Evolutionary conservation across 2,797 vertebrate species (phyloP).

Genomic region (Aplochiton taeniatus): DNA sequence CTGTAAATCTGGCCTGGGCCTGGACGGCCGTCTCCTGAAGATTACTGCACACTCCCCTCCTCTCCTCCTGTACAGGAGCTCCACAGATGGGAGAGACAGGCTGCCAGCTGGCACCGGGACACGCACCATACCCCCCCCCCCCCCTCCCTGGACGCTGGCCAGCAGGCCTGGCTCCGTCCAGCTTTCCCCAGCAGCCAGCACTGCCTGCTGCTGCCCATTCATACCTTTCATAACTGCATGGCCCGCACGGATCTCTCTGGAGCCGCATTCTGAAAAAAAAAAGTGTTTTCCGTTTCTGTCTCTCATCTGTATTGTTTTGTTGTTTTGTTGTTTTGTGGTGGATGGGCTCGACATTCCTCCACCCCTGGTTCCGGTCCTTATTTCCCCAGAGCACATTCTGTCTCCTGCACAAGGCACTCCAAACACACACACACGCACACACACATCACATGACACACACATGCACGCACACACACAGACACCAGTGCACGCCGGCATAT

Average conservation of each 20-base stretch:
- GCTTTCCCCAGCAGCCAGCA: constrained; percentile 39
- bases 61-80: constrained; percentile 32
- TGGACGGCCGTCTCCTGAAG: constrained; percentile 69
- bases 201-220: constrained; percentile 51
- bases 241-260: constrained; percentile 28
- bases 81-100: constrained; percentile 79
- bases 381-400: too few relatives aligned
- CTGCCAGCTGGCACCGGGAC: constrained; percentile 81
- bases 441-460: too few relatives aligned
- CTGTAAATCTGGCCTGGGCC: constrained; percentile 75
- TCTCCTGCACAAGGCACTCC: too few relatives aligned
- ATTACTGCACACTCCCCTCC: constrained; percentile 70
- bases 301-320: background rate
- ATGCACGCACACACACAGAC: too few relatives aligned
- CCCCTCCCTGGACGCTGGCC: constrained; percentile 69
- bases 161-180: constrained; percentile 55
- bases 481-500: background rate
- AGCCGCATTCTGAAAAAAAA: background rate
- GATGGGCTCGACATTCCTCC: too few relatives aligned
- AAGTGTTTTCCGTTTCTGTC: constrained; percentile 1
- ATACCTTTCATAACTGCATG: constrained; percentile 38
- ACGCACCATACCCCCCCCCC: constrained; percentile 60
- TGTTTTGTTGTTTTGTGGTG: too few relatives aligned
- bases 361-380: too few relatives aligned
- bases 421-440: too few relatives aligned